These are phyloP conservation scores for Penaeus chinensis DNA, from an alignment of 1,140 invertebrate genomes.

Conservation along the genomic window DNA sequence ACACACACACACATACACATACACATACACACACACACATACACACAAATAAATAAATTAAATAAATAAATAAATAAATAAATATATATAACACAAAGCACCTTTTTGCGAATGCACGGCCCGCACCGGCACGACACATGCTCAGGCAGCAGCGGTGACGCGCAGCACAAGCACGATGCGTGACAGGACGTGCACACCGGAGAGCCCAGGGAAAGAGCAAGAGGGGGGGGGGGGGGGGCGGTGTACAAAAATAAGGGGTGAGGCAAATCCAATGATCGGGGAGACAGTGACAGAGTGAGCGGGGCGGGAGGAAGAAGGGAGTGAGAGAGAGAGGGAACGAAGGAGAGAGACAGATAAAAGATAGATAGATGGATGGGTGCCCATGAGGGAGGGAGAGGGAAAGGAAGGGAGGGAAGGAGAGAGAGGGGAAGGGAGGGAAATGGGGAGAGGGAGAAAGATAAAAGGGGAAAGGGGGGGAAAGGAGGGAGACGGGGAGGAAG, in stretches of 20 bases:
- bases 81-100: no score
- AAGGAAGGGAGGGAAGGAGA: no score
- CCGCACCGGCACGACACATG: no score
- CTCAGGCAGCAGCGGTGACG: background rate
- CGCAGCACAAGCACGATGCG: background rate
- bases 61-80: no score
- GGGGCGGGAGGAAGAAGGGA: background rate
- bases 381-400: no score
- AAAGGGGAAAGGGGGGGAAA: no score
- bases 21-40: background rate
- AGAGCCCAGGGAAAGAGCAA: background rate
- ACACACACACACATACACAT: conserved; percentile 13
- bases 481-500: no score
- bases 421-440: no score
- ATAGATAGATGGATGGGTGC: background rate
- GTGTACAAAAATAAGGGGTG: background rate
- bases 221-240: background rate
- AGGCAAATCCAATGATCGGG: background rate
- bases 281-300: background rate
- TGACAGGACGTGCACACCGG: background rate
- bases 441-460: no score
- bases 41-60: no score
- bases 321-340: background rate
- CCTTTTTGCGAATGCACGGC: no score
- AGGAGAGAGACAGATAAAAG: background rate